Evolutionary conservation across 2,797 vertebrate species (phyloP), one percentile per base, ranked within the genome.

Genomic region (Acipenser ruthenus): DNA sequence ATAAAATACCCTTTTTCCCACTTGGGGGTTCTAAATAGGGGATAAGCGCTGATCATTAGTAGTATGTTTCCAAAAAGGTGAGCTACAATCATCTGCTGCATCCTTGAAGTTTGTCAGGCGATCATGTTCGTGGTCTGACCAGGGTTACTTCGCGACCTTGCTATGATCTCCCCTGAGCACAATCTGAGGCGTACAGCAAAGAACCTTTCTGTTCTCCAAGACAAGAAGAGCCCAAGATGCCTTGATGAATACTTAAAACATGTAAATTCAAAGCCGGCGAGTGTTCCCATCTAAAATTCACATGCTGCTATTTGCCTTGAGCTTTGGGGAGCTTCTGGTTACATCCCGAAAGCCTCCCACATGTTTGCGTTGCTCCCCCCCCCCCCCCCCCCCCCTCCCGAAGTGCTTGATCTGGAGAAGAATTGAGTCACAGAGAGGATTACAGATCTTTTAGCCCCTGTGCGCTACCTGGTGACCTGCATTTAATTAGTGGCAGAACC

Each of bases 311-410:
- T 65, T 65, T 65, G 58, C 56, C 60, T 4, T 66, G 65, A 47
- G 65, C 53, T 59, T 60, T 59, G 48, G n/a, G 47, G 5, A 11
- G 23, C 1, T 49, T 47, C 9, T 65, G 50, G 63, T 58, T 15
- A 60, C 67, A 68, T 62, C 58, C 47, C 1, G 4, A 48, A 18
- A 63, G n/a, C 47, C 67, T 55, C 55, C 47, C 68, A 50, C 18
- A 62, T 64, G 66, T 52, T 52, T 58, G 13, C 12, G 1, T 23
- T 49, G 50, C 2, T 6, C 18, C 63, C 23, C 23, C 23, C 2
- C 23, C 37, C 37, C n/a, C n/a, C n/a, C n/a, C n/a, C n/a, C n/a
- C n/a, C n/a, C n/a, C n/a, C n/a, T n/a, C n/a, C n/a, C n/a, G 6
- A 7, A 3, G 37, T 47, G 37, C 15, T n/a, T 10, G 47, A n/a